These are phyloP conservation scores for Triplophysa siluroides DNA, from an alignment of 2,113 vertebrate species.

Conservation along the genomic window DNA sequence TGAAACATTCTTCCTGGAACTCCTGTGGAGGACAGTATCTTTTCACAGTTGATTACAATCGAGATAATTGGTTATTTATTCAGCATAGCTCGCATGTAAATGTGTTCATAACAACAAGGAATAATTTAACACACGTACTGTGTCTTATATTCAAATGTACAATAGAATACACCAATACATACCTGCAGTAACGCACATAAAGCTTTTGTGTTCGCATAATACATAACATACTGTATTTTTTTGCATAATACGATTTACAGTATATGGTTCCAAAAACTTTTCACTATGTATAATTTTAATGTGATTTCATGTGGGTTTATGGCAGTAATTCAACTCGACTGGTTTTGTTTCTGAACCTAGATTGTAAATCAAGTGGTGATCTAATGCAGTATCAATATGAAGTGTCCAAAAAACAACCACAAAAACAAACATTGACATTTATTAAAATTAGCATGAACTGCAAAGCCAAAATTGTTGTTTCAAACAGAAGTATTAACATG, in stretches of 20 bases:
- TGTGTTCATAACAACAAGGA: slow-evolving; percentile 67
- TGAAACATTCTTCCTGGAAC: not conserved
- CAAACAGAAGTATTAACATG: too few species aligned
- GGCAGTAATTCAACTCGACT: not conserved
- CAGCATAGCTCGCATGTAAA: slow-evolving; percentile 70
- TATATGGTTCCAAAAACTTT: not conserved
- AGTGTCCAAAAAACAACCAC: not conserved
- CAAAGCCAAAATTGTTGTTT: too few species aligned
- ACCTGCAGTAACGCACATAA: slow-evolving; percentile 39
- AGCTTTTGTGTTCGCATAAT: not conserved
- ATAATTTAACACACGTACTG: slow-evolving; percentile 74
- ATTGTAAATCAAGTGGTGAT: too few species aligned
- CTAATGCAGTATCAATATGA: too few species aligned
- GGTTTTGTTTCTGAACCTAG: not conserved
- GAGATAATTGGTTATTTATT: slow-evolving; percentile 69
- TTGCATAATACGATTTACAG: not conserved
- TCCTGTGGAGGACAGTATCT: not conserved
- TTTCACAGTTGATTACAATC: slow-evolving; percentile 58
- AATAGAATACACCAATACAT: slow-evolving; percentile 67
- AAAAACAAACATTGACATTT: not conserved
- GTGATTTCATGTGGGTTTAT: not conserved
- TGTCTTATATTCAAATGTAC: slow-evolving; percentile 46
- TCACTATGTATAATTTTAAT: not conserved
- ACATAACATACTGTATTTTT: not conserved
- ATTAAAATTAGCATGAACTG: too few species aligned